These are phyloP conservation scores for Erynnis tages DNA, from an alignment of 2,888 invertebrate species.

Conservation along the genomic window DNA sequence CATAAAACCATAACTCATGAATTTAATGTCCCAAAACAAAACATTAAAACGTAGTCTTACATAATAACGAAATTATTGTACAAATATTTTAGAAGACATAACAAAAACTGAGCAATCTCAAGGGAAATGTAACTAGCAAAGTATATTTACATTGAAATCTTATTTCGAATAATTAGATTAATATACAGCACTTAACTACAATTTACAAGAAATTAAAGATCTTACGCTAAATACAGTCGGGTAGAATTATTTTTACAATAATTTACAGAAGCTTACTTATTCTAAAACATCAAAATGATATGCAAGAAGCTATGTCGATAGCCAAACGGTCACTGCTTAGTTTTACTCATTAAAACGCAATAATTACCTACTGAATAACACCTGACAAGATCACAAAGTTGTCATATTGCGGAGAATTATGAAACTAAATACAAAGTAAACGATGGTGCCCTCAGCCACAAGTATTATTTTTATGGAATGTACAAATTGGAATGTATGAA, in stretches of 20 bases:
- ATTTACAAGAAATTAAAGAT: constrained; percentile 56
- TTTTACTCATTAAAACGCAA: constrained; percentile 28
- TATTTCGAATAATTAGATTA: constrained; percentile 63
- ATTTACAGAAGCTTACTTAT: constrained; percentile 72
- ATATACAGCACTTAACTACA: constrained; percentile 60
- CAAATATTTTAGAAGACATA: constrained; percentile 6
- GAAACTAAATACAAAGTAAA: too few species aligned
- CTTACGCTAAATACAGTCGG: constrained; percentile 66
- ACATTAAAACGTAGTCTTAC: constrained; percentile 38
- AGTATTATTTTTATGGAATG: constrained; percentile 29
- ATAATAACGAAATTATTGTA: constrained; percentile 14
- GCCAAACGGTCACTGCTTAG: constrained; percentile 41
- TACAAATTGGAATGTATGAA: constrained; percentile 21
- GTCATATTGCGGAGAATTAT: too few species aligned
- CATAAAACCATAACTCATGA: too few species aligned
- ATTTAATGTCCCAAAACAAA: too few species aligned
- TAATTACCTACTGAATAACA: too few species aligned
- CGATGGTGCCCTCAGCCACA: too few species aligned
- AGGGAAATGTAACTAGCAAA: constrained; percentile 42
- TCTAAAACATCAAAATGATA: constrained; percentile 67
- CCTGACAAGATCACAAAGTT: too few species aligned
- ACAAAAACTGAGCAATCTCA: constrained; percentile 40
- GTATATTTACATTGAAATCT: constrained; percentile 72
- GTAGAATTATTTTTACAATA: constrained; percentile 68
- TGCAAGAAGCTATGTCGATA: constrained; percentile 71